Base-by-base conservation (phyloP, 2,888 invertebrate species). In the Drosophila pegasa region DNA sequence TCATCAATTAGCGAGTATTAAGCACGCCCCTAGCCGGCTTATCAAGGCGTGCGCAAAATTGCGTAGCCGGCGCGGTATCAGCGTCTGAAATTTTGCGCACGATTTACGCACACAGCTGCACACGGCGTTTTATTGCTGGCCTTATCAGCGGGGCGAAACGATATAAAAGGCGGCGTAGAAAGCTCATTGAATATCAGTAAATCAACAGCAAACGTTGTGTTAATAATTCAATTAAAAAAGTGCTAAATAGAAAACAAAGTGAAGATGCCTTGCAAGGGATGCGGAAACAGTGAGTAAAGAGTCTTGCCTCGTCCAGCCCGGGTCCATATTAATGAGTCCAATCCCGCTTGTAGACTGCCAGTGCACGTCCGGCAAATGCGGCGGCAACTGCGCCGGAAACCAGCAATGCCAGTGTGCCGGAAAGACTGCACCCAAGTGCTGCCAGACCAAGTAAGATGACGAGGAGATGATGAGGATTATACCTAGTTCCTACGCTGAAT, bases 211-310 rank as follows among this genome's bases (percentile, higher is more conserved):
- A 43, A 62, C 57, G 31, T 40, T 62, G 31, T 12, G 38, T 35
- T 47, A 4, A 43, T n/a, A 25, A 43, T 52, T 22, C 12, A 1
- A 18, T n/a, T 7, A 40, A n/a, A 18, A 43, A 40, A 16, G 54
- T 38, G 33, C 29, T 27, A 16, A 25, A 37, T 29, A 43, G 20
- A 41, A 51, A 50, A 16, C n/a, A 16, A 57, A 41, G 14, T 25
- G 14, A 84, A 76, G 47, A 89, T 89, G 89, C 80, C 76, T 71
- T 89, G 90, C 82, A 87, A 88, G 60, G 84, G 84, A 76, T 90
- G 89, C 75, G 82, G 75, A 78, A 81, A 84, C 18, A 82, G 88
- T 87, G 43, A 86, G 88, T 84, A 38, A 50, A 27, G 8, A 29
- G 4, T 33, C 12, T 40, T 37, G 6, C 10, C 16, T 37, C 6